Base-by-base conservation (phyloP, 30 jellyfish, hydroid and myxozoan genomes). In the Aurelia coerulea region DNA sequence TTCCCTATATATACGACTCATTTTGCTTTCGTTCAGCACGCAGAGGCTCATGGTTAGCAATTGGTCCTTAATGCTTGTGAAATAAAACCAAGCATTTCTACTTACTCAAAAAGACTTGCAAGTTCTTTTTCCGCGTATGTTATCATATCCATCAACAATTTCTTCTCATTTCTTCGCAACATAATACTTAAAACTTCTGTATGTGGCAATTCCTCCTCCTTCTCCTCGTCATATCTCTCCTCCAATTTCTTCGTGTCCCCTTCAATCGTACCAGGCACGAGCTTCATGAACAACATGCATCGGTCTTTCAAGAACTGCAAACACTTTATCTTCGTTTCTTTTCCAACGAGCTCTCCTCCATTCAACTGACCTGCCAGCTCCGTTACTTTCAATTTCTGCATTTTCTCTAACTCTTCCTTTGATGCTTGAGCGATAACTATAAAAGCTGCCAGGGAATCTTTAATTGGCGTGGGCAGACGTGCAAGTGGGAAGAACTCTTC, bases 401-500 rank as follows among this genome's bases (percentile, higher is more conserved):
- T 81, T 10, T 37, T 68, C 19, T 70, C 68, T 19, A 81, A 50
- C 69, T 81, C 91, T 32, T 35, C 53, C n/a, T 50, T 74, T 31
- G 76, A 37, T 54, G 81, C 80, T 51, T 69, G 53, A 67, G 84
- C 68, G n/a, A 68, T 68, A 0, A 35, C 39, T 41, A 68, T 33
- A 81, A 81, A 81, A 10, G 84, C 83, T 16, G 18, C 34, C 11
- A 81, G 79, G 0, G 84, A 68, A 68, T 69, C 84, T 53, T 54
- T 67, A 5, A 81, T 54, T 0, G 91, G 91, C 41, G 84, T 10
- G 15, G 91, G 91, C 29, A 67, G 5, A 59, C 91, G 53, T 0
- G 78, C 92, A 19, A 84, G 33, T 41, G 79, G 87, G 33, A 64
- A 41, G 5, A 50, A n/a, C 11, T 74, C 92, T 41, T 63, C 80